These are phyloP conservation scores for Callionymus lyra DNA, from an alignment of 2,113 vertebrate genomes.

Conservation along the genomic window DNA sequence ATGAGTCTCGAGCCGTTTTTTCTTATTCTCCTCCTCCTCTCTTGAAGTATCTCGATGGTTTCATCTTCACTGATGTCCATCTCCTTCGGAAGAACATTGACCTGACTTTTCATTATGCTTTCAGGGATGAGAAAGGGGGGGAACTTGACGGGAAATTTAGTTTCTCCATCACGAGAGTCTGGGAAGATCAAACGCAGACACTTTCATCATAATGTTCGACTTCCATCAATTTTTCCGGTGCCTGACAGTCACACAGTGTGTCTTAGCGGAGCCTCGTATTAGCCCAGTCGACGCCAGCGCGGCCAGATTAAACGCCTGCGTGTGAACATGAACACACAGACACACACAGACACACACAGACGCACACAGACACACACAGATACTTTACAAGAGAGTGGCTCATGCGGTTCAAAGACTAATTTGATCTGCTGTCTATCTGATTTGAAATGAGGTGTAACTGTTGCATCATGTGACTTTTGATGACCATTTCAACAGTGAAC, in stretches of 20 bases:
- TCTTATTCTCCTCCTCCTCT: constrained; percentile 41
- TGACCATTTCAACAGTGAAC: no score
- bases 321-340: constrained; percentile 6
- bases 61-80: constrained; percentile 53
- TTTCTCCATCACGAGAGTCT: constrained; percentile 42
- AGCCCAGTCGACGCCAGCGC: constrained; percentile 1
- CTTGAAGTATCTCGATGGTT: constrained; percentile 54
- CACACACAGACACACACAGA: neutral
- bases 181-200: constrained; percentile 44
- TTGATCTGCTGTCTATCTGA: constrained; percentile 13
- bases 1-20: constrained; percentile 49
- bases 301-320: no score
- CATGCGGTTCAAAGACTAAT: constrained; percentile 25
- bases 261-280: constrained; percentile 6
- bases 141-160: constrained; percentile 28
- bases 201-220: constrained; percentile 42
- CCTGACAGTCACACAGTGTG: constrained; percentile 23
- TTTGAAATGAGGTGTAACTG: no score
- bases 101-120: constrained; percentile 42
- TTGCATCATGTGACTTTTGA: constrained; percentile 15
- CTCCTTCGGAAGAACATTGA: constrained; percentile 39
- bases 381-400: constrained; percentile 21
- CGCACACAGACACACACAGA: constrained; percentile 1
- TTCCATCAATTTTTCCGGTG: constrained; percentile 27
- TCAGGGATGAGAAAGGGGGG: constrained; percentile 39